Evolutionary conservation across 1,140 invertebrate genomes (phyloP).

Genomic region (Scaptomyza graminum): DNA sequence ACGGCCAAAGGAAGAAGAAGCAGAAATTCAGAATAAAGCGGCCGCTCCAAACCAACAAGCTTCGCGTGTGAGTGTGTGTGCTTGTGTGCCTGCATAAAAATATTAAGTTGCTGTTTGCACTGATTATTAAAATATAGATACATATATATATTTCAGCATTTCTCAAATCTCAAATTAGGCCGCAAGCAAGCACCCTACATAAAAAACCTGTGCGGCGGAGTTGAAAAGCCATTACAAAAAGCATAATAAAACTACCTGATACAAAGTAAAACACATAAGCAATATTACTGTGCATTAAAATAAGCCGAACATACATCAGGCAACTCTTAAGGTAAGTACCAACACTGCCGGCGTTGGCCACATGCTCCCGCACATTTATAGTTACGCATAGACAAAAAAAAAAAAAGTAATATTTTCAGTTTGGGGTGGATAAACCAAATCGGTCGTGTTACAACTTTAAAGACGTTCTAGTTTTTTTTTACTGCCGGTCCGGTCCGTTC

Average conservation of each 20-base stretch:
- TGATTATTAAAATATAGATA: conserved; percentile 23
- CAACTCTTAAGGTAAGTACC: conserved; percentile 38
- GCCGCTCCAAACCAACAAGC: conserved; percentile 48
- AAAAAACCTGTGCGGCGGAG: conserved; percentile 17
- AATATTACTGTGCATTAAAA: conserved; percentile 56
- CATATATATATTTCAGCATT: conserved; percentile 49
- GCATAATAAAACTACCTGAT: conserved; percentile 26
- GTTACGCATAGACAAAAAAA: conserved; percentile 4
- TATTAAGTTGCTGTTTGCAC: conserved; percentile 32
- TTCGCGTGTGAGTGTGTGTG: conserved; percentile 40
- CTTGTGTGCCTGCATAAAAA: conserved; percentile 24
- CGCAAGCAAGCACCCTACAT: conserved; percentile 16
- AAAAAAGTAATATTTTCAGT: conserved; percentile 25
- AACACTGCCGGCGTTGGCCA: conserved; percentile 32
- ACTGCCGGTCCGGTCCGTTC: conserved; percentile 18
- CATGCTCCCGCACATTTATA: conserved; percentile 28
- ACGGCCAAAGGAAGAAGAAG: conserved; percentile 58
- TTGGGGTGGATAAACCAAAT: conserved; percentile 25
- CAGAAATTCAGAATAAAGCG: conserved; percentile 41
- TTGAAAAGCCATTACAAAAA: conserved; percentile 14
- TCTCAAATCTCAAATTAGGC: conserved; percentile 25
- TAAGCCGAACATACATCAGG: conserved; percentile 21
- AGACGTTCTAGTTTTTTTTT: conserved; percentile 16
- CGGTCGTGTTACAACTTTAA: conserved; percentile 12
- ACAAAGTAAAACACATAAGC: conserved; percentile 37